Evolutionary conservation across 2,797 vertebrate species (phyloP).

Genomic region (Sebastes kiyomatsui): DNA sequence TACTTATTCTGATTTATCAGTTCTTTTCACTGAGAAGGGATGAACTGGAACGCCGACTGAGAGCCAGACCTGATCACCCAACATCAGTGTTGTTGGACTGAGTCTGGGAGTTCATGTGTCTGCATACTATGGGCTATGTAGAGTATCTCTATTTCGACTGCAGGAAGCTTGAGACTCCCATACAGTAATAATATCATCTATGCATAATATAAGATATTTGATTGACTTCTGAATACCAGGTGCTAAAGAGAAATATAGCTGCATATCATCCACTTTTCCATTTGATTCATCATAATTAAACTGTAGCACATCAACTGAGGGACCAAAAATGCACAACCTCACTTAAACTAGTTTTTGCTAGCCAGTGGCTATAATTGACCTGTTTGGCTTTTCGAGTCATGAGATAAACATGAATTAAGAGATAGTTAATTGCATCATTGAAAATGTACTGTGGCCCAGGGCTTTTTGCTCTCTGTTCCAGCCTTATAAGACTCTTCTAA

Average conservation of each 20-base stretch:
- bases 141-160: not conserved
- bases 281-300: slow-evolving; percentile 21
- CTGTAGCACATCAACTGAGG: not conserved
- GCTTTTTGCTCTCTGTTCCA: slow-evolving; percentile 27
- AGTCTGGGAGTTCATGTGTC: not conserved
- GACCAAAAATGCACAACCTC: slow-evolving; percentile 23
- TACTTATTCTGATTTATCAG: slow-evolving; percentile 4
- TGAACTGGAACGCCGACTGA: not conserved
- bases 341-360: slow-evolving; percentile 28
- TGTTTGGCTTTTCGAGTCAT: slow-evolving; percentile 47
- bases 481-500: slow-evolving; percentile 9
- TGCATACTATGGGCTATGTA: not conserved
- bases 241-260: not conserved
- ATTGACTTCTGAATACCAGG: not conserved
- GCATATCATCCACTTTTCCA: not conserved
- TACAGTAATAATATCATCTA: not conserved
- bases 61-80: too few relatives aligned
- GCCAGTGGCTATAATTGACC: slow-evolving; percentile 74
- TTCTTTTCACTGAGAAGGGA: not conserved
- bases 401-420: slow-evolving; percentile 66
- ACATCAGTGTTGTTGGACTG: not conserved
- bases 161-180: not conserved
- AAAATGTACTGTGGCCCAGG: slow-evolving; percentile 31
- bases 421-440: slow-evolving; percentile 68
- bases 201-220: not conserved